Base-by-base conservation (phyloP, 1,140 invertebrate species). In the Himalopsyche phryganea region DNA sequence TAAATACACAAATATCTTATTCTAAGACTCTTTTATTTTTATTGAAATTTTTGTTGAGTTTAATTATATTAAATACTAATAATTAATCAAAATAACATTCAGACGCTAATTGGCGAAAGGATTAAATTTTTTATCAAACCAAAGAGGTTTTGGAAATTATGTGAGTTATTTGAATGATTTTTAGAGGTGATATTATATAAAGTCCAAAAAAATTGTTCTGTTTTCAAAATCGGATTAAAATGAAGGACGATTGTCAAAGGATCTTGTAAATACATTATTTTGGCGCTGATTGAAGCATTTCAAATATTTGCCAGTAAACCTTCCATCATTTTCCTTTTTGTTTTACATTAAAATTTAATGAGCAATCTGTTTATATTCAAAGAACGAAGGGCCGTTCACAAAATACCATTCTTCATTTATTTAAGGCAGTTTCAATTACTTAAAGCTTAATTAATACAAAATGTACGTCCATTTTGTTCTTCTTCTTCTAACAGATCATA, bases 391-490 rank as follows among this genome's bases (percentile, higher is more conserved):
- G 7, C 32, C 50, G 33, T 32, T n/a, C n/a, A 13, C 10, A 53
- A 32, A 32, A 38, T 44, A 17, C 51, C 28, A 44, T 44, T 53
- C 38, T 53, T 44, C 38, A 44, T 53, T 53, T 53, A 53, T 53
- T 23, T 40, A 17, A 40, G 42, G 51, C 51, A 53, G 51, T 53
- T 53, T 53, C 51, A 53, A 53, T 53, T 53, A 42, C 51, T 53
- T 40, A 53, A 53, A 53, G 36, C 51, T 53, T 53, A 53, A 53
- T 53, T 53, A 53, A 53, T 53, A 53, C 40, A 33, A 44, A 53
- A 53, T 44, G 51, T 44, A 53, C 38, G 38, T 32, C 28, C 51
- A 44, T 53, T 53, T 44, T 14, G 51, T 28, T 28, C 23, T 28
- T 28, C 23, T 28, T 9, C 23, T 28, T 28, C 23, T 28, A 28